These are phyloP conservation scores for Sylvicola cinctus DNA, from an alignment of 2,888 invertebrate genomes.

Conservation along the genomic window DNA sequence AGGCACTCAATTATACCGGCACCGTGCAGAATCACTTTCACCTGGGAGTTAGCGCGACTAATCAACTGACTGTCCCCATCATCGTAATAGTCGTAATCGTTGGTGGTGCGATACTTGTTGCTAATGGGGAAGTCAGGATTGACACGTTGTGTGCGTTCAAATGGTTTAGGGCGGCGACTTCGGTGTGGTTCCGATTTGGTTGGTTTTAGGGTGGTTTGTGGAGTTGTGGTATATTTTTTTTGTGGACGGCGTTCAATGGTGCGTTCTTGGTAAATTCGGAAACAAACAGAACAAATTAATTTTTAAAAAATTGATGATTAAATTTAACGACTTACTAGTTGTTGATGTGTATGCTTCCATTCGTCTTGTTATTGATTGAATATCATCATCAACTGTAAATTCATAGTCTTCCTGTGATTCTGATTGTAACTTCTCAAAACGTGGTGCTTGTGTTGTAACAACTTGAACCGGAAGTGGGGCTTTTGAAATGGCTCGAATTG, in stretches of 20 bases:
- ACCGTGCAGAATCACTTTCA: slow-evolving; percentile 37
- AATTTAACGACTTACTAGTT: slow-evolving; percentile 8
- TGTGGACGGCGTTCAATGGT: slow-evolving; percentile 1
- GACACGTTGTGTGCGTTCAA: slow-evolving; percentile 17
- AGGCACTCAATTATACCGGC: slow-evolving; percentile 62
- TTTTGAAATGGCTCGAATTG: slow-evolving; percentile 12
- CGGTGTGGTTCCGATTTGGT: slow-evolving; percentile 14
- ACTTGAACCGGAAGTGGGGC: slow-evolving; percentile 8
- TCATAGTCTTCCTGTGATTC: too few relatives aligned
- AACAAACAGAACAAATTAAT: slow-evolving; percentile 14
- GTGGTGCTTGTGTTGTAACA: too few relatives aligned
- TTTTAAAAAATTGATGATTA: too few relatives aligned
- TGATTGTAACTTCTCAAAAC: too few relatives aligned
- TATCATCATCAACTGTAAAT: too few relatives aligned
- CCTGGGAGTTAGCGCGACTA: slow-evolving; percentile 29
- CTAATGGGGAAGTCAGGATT: too few relatives aligned
- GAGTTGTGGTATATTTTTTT: slow-evolving; percentile 16
- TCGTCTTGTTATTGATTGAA: slow-evolving; percentile 5
- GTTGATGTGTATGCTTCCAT: slow-evolving; percentile 2
- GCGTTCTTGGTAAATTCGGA: slow-evolving; percentile 12
- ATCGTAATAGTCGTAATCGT: slow-evolving; percentile 49
- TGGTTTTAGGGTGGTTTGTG: slow-evolving; percentile 20
- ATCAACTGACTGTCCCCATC: slow-evolving; percentile 35
- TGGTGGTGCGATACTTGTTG: too few relatives aligned
- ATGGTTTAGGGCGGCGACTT: slow-evolving; percentile 10